Percentiles rank a stretch among this genome's conserved stretches.
phyloP scores from a whole-genome alignment of 92 coral and sea anemone species.

The Palythoa caribaeorum region DNA sequence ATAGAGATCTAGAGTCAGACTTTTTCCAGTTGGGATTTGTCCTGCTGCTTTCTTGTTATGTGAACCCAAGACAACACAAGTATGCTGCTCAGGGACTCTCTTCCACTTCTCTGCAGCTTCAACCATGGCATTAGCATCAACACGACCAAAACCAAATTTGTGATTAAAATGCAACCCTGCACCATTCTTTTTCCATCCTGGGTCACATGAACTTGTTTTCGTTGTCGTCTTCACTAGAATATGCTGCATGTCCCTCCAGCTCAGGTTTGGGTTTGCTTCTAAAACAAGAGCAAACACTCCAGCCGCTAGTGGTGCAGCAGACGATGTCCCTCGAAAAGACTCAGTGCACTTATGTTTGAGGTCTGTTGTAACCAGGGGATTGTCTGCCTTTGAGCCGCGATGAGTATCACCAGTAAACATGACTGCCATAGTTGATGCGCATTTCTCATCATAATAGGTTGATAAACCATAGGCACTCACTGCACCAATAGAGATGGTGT shows the following conservation, averaged over 20 bases:
- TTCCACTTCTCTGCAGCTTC: constrained; percentile 78
- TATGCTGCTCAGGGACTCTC: constrained; percentile 83
- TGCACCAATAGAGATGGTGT: constrained; percentile 93
- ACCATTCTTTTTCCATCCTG: constrained; percentile 89
- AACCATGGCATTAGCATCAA: constrained; percentile 83
- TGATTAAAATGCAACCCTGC: constrained; percentile 84
- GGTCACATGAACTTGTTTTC: constrained; percentile 89
- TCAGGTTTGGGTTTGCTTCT: constrained; percentile 86
- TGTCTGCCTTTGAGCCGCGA: constrained; percentile 75
- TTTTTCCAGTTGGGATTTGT: constrained; percentile 73
- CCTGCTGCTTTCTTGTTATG: constrained; percentile 22
- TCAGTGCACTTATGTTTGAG: constrained; percentile 89
- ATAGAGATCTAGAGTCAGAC: constrained; percentile 56
- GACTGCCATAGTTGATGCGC: constrained; percentile 95
- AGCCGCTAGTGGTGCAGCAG: constrained; percentile 95
- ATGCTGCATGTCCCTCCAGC: constrained; percentile 97
- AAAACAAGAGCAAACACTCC: constrained; percentile 93
- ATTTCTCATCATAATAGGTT: constrained; percentile 93
- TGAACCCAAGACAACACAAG: constrained; percentile 69
- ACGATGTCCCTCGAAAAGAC: constrained; percentile 92
- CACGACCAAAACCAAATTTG: constrained; percentile 96
- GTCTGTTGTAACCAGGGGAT: constrained; percentile 88
- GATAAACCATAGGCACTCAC: constrained; percentile 95
- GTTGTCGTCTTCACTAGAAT: constrained; percentile 83
- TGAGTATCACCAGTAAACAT: constrained; percentile 94